Evolutionary conservation across 2,113 vertebrate genomes (phyloP), one percentile per base, ranked within the genome.

Genomic region (Gulo gulo): DNA sequence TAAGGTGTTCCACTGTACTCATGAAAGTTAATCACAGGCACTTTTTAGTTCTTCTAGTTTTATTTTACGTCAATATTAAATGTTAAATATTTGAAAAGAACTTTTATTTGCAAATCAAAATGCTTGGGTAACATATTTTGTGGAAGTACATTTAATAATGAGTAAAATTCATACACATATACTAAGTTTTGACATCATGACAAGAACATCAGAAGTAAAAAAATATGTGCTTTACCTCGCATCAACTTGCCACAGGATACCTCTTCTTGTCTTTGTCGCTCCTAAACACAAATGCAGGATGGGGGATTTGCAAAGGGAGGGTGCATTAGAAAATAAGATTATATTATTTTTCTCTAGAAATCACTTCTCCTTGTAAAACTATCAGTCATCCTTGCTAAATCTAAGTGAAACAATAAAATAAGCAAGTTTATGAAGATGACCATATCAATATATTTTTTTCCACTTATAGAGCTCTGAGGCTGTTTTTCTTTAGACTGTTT

Each of bases 241-340:
- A 98, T 97, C 94, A 98, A 97, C 59, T 99, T 97, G 82, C 99
- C 99, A 98, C 97, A 99, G 6, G 99, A 99, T 76, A 99, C 98
- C 90, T 98, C 98, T 88, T 99, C 99, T 98, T 99, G 99, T 98
- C 98, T 99, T 95, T 99, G 99, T 92, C 99, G 99, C 95, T 99
- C 99, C 99, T 99, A 97, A 98, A 98, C 74, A 95, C 94, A 98
- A 98, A 98, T 1, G 59, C n/a, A 95, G 23, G 74, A 55, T 57
- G 87, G 20, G 20, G 79, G 50, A 98, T 91, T 83, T 78, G 87
- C 94, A 97, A 83, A 85, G 57, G 61, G 31, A 85, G 20, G 6
- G 1, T 92, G 36, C 34, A 6, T 80, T 93, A 0, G 39, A n/a
- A 94, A 93, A 91, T 24, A 91, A 95, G 34, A 29, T 82, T 86